Conservation (phyloP, 2,888 invertebrate genomes). For the Lottia scabra region DNA sequence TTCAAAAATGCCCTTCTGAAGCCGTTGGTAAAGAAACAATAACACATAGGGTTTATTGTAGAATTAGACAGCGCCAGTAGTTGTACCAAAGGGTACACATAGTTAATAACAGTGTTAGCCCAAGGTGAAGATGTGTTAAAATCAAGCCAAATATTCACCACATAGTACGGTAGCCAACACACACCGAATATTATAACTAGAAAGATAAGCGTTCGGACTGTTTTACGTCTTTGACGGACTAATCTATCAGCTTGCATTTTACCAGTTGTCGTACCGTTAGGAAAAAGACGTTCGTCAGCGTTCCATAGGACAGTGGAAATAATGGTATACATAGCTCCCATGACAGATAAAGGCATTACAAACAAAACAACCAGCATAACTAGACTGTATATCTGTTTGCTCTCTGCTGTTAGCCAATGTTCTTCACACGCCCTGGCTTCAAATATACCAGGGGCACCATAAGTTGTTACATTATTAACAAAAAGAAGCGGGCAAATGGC, state of each 20-base stretch:
- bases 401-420: conserved; percentile 36
- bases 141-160: conserved; percentile 56
- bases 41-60: conserved; percentile 59
- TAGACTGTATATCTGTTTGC: conserved; percentile 49
- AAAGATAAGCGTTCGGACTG: conserved; percentile 52
- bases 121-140: conserved; percentile 34
- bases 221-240: conserved; percentile 45
- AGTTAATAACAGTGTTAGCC: conserved; percentile 23
- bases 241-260: conserved; percentile 37
- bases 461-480: conserved; percentile 41
- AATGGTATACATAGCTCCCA: conserved; percentile 46
- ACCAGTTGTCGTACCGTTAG: conserved; percentile 14
- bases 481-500: conserved; percentile 49
- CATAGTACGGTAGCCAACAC: conserved; percentile 59
- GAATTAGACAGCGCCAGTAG: conserved; percentile 57
- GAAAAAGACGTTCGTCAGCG: conserved; percentile 33
- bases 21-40: conserved; percentile 56
- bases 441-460: conserved; percentile 38
- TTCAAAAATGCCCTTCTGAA: conserved; percentile 52
- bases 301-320: conserved; percentile 52
- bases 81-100: conserved; percentile 51
- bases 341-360: conserved; percentile 44
- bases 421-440: conserved; percentile 46
- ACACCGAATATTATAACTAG: conserved; percentile 49
- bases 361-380: conserved; percentile 49